phyloP scores from a whole-genome alignment of 2,113 vertebrate species.

The Halichoerus grypus region DNA sequence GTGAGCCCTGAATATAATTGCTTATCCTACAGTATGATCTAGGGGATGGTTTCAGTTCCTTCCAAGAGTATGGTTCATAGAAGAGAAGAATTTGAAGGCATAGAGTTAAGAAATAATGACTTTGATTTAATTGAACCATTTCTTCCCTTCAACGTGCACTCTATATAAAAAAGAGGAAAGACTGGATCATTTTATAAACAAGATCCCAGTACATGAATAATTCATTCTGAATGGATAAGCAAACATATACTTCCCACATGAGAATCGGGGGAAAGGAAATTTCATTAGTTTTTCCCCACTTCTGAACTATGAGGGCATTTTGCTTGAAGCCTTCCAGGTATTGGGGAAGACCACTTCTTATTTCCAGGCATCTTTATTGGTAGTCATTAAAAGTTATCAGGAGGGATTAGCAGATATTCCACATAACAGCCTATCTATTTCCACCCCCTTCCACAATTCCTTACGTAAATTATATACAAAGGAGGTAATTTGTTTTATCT shows the following conservation, averaged over 20 bases:
- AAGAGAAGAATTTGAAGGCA: conserved; percentile 34
- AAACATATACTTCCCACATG: neutral
- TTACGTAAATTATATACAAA: neutral
- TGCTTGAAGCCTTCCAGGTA: neutral
- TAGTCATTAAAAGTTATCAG: neutral
- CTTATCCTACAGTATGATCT: neutral
- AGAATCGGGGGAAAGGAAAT: conserved; percentile 40
- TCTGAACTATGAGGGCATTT: neutral
- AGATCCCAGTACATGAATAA: neutral
- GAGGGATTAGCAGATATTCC: neutral
- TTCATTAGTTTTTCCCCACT: neutral
- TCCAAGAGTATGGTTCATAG: neutral
- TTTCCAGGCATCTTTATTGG: conserved; percentile 16
- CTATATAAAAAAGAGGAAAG: conserved; percentile 8
- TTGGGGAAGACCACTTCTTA: neutral
- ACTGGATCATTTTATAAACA: neutral
- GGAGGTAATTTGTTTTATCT: neutral
- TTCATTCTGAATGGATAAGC: neutral
- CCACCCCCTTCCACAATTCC: neutral
- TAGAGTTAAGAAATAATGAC: neutral
- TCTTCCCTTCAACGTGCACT: neutral
- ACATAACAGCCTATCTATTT: neutral
- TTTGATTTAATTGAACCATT: neutral
- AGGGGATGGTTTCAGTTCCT: neutral
- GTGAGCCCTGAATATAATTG: neutral